Evolutionary conservation across 1,140 invertebrate species (phyloP), one percentile per base, ranked within the genome.

Genomic region (Harpegnathos saltator): DNA sequence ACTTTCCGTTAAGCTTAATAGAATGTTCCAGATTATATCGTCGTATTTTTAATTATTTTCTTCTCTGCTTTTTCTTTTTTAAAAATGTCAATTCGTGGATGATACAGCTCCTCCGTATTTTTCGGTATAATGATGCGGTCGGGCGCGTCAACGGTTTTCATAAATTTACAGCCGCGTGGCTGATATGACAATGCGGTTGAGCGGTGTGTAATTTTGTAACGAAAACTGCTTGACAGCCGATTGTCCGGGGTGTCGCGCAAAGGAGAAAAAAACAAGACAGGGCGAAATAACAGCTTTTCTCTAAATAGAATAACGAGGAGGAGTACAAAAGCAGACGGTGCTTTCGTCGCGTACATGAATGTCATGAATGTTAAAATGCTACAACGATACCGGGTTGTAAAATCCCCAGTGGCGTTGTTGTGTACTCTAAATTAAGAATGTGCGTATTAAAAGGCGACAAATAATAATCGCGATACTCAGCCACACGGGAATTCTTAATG

Each of bases 51-150:
- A 0, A 7, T 1, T 9, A 44, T 0, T 9, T 9, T 11, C 38
- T 44, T 44, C 11, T 4, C 11, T 44, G 9, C 0, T 44, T 44
- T 44, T 44, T 48, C 1, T 33, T 50, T 62, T 14, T 52, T 24
- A 2, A 75, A 52, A 50, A 61, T 15, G n/a, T 14, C 4, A 48
- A 26, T 73, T 73, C n/a, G 24, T 11, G 50, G 29, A 73, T 19
- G 7, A 58, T 58, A 24, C 1, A 69, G 1, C 26, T 62, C 12
- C 19, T 62, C 2, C 4, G 62, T 15, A 29, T 15, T 29, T 29
- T 17, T 58, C 7, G 14, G 19, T 11, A 22, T 19, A 56, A 56
- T 22, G n/a, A 3, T 63, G 24, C 48, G 17, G 5, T 26, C 17
- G 3, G 38, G 29, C 5, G 15, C 5, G 15, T 56, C 33, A 56